These are phyloP conservation scores for Eucidaris tribuloides DNA, from an alignment of 35 echinoderm and acorn worm genomes.

Conservation along the genomic window DNA sequence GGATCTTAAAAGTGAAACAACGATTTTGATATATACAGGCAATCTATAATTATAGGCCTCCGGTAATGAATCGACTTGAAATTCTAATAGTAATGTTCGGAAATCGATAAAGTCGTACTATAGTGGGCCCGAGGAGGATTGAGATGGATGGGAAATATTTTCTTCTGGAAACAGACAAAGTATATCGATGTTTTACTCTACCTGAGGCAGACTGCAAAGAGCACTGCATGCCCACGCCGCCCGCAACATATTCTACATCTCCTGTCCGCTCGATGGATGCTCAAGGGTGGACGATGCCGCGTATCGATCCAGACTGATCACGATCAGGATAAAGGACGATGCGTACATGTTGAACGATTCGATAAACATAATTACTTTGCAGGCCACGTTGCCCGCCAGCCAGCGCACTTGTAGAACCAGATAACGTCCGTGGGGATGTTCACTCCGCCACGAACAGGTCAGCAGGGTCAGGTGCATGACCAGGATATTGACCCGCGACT, in stretches of 20 bases:
- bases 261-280: slow-evolving; percentile 47
- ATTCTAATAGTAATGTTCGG: no score
- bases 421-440: slow-evolving; percentile 34
- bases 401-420: slow-evolving; percentile 39
- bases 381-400: slow-evolving; percentile 31
- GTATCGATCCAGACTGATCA: slow-evolving; percentile 71
- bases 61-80: no score
- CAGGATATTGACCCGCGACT: slow-evolving; percentile 59
- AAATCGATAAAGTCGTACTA: no score
- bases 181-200: no score
- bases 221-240: slow-evolving; percentile 57
- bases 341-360: slow-evolving; percentile 25
- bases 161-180: neutral
- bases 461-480: slow-evolving; percentile 64
- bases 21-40: no score
- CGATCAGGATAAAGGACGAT: slow-evolving; percentile 60
- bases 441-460: no score
- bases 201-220: slow-evolving; percentile 60
- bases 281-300: slow-evolving; percentile 64
- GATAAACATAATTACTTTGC: slow-evolving; percentile 56
- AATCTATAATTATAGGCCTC: no score
- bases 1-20: no score
- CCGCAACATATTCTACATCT: slow-evolving; percentile 66
- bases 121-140: neutral
- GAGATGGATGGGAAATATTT: neutral